A percentile compares a stretch with the other conserved stretches of the same genome.
phyloP scores from a whole-genome alignment of 2,888 invertebrate species.

The Diogma glabrata region DNA sequence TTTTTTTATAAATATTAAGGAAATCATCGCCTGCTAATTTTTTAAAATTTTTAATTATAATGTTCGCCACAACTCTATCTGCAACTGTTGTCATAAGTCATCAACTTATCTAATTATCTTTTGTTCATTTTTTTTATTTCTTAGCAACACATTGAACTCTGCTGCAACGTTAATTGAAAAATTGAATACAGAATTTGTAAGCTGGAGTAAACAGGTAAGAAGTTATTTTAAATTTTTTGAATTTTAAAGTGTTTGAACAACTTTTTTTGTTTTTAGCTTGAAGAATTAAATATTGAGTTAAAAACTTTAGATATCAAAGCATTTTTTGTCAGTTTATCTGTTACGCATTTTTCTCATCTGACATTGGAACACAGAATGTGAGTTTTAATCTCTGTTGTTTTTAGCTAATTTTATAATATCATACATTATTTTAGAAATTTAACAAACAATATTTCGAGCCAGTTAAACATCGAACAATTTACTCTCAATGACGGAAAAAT shows the following conservation, averaged over 20 bases:
- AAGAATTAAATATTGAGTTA: slow-evolving; percentile 35
- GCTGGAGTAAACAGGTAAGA: slow-evolving; percentile 63
- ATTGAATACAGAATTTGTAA: slow-evolving; percentile 74
- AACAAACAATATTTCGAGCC: slow-evolving; percentile 12
- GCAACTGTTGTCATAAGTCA: too few relatives aligned
- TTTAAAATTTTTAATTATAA: too few relatives aligned
- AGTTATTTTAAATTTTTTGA: too few relatives aligned
- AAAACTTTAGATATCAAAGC: slow-evolving; percentile 32
- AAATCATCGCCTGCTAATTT: too few relatives aligned
- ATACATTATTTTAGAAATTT: background rate
- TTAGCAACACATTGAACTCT: slow-evolving; percentile 51
- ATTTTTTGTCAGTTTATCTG: slow-evolving; percentile 22
- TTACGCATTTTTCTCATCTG: slow-evolving; percentile 31
- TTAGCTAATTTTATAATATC: too few relatives aligned
- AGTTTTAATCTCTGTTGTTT: slow-evolving; percentile 17
- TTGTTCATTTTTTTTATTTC: too few relatives aligned
- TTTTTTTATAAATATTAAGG: too few relatives aligned
- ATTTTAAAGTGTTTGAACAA: too few relatives aligned
- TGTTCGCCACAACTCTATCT: too few relatives aligned
- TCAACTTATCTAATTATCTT: too few relatives aligned
- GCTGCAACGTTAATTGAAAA: slow-evolving; percentile 75
- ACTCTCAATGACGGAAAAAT: slow-evolving; percentile 22
- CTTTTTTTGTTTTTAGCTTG: slow-evolving; percentile 17
- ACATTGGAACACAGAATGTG: slow-evolving; percentile 36
- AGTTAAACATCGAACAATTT: slow-evolving; percentile 25